These are phyloP conservation scores for Buathra laborator DNA, from an alignment of 2,888 invertebrate genomes.

Conservation along the genomic window DNA sequence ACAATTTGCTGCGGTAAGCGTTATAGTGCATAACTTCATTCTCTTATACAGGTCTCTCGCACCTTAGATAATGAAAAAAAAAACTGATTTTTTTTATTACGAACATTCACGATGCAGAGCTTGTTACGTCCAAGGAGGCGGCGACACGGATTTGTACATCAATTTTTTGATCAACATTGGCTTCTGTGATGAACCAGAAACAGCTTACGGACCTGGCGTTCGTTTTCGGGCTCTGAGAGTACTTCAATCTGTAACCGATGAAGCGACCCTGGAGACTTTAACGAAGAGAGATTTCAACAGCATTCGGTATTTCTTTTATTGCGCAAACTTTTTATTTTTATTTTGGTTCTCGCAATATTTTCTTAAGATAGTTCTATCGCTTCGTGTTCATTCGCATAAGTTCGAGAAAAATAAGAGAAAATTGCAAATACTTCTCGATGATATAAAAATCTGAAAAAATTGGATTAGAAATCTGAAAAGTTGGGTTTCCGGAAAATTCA, in stretches of 20 bases:
- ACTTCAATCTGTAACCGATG: conserved; percentile 78
- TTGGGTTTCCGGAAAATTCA: no score
- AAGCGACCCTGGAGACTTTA: conserved; percentile 76
- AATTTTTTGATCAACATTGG: conserved; percentile 81
- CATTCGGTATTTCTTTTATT: conserved; percentile 75
- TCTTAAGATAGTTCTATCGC: neutral
- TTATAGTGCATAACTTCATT: neutral
- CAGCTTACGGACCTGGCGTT: conserved; percentile 75
- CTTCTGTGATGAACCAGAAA: conserved; percentile 73
- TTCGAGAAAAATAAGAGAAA: no score
- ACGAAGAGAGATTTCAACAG: conserved; percentile 77
- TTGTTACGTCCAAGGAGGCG: conserved; percentile 82
- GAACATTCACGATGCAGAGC: conserved; percentile 75
- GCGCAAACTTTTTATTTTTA: neutral
- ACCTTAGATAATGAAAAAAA: neutral
- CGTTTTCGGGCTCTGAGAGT: conserved; percentile 82
- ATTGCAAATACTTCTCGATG: no score
- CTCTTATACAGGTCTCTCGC: neutral
- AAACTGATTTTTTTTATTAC: neutral
- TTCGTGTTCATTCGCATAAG: no score
- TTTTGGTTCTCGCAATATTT: neutral
- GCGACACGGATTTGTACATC: conserved; percentile 77
- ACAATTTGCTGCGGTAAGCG: conserved; percentile 78
- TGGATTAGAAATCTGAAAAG: no score
- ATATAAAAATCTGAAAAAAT: no score